These are phyloP conservation scores for Deilephila porcellus DNA, from an alignment of 2,888 invertebrate species.

Conservation along the genomic window DNA sequence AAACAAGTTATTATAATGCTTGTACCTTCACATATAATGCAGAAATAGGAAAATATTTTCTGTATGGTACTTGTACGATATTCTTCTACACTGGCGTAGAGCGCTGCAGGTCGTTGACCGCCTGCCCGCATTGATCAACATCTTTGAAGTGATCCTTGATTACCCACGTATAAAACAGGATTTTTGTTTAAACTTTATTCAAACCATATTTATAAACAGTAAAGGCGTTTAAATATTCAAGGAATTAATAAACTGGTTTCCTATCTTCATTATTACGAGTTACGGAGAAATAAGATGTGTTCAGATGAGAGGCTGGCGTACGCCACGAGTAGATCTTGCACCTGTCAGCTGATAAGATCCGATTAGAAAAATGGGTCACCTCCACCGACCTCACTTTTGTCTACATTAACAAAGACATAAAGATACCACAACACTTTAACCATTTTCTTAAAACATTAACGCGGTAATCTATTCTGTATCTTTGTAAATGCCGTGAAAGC, in stretches of 20 bases:
- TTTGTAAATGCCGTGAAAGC: constrained; percentile 32
- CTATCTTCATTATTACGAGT: no score
- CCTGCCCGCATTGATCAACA: constrained; percentile 18
- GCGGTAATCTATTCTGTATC: not conserved
- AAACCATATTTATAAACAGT: no score
- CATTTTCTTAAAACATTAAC: not conserved
- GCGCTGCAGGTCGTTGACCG: constrained; percentile 29
- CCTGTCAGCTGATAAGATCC: constrained; percentile 21
- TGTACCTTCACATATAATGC: not conserved
- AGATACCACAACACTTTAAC: not conserved
- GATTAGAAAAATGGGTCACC: constrained; percentile 22
- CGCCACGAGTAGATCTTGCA: constrained; percentile 13
- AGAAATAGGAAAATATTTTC: constrained; percentile 3
- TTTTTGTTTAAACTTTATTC: not conserved
- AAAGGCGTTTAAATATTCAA: no score
- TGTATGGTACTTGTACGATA: not conserved
- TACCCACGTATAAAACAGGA: not conserved
- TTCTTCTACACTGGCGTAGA: constrained; percentile 24
- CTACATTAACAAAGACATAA: constrained; percentile 16
- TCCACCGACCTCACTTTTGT: constrained; percentile 9
- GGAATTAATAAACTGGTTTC: no score
- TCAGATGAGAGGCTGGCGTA: not conserved
- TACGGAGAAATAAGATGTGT: not conserved
- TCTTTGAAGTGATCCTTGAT: constrained; percentile 16
- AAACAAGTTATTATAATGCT: not conserved